Evolutionary conservation across 2,888 invertebrate genomes (phyloP), one percentile per base, ranked within the genome.

Genomic region (Coleophora flavipennella): DNA sequence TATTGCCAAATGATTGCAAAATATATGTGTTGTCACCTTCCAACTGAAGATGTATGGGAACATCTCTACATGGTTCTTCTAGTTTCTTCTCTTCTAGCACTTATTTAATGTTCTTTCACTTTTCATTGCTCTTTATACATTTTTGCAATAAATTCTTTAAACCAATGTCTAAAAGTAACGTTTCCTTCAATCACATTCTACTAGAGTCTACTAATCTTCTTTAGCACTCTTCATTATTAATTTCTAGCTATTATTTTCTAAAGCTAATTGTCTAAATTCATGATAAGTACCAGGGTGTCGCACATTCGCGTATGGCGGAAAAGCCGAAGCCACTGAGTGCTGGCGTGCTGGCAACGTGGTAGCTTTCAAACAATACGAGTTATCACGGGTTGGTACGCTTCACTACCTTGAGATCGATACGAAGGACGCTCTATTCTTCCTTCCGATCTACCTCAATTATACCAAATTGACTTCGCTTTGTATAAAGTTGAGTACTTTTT

Each of bases 341-440:
- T 63, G 57, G 73, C 72, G 64, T 60, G 74, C 71, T 78, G 67
- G 77, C 77, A 78, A 77, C 79, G 66, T 68, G 72, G 66, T 65
- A 71, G 61, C 60, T 64, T 53, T 67, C 78, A 81, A 81, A 81
- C 81, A 84, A 79, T 80, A 71, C 71, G 83, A 66, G 77, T 73
- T 74, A 70, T 84, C 80, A 71, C 81, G 59, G 73, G 63, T 67
- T 79, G 83, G 81, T 80, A 83, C 83, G 74, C 64, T 62, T 55
- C 61, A 57, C 56, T 55, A 52, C 59, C 57, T 63, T 58, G 59
- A 50, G 71, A 80, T 83, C 83, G 73, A 83, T 83, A 76, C 49
- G 46, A 57, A 55, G 56, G 59, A 59, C 25, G 33, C 33, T 56
- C 53, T 48, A 60, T 60, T 58, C 60, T 63, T 63, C 62, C 60